phyloP scores from a whole-genome alignment of 92 coral and sea anemone species.

The Palythoa grandis region DNA sequence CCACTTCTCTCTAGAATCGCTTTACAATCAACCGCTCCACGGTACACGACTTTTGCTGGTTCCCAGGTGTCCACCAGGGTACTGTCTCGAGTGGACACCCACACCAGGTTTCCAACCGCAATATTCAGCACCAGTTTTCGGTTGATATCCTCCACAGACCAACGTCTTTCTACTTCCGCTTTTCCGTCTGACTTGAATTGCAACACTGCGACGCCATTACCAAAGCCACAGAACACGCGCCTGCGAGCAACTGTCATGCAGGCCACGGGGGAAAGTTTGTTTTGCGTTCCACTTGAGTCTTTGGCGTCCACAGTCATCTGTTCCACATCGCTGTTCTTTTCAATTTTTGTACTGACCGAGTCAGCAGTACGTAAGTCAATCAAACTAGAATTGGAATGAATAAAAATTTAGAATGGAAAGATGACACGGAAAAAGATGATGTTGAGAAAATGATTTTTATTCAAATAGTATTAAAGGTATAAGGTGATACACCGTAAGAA shows the following conservation, averaged over 20 bases:
- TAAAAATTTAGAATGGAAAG: not conserved
- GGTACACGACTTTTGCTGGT: slow-evolving; percentile 54
- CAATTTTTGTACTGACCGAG: not conserved
- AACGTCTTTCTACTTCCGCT: slow-evolving; percentile 75
- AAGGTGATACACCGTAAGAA: too few species aligned
- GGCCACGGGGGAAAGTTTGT: slow-evolving; percentile 64
- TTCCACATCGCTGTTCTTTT: slow-evolving; percentile 40
- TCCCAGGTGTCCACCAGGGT: slow-evolving; percentile 86
- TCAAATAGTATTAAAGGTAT: too few species aligned
- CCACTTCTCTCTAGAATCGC: slow-evolving; percentile 62
- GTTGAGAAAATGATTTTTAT: too few species aligned
- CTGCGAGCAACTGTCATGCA: slow-evolving; percentile 72
- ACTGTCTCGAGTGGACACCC: slow-evolving; percentile 87
- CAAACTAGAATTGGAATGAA: not conserved
- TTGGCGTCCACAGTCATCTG: slow-evolving; percentile 32
- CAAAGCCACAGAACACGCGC: slow-evolving; percentile 82
- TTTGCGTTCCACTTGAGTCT: slow-evolving; percentile 38
- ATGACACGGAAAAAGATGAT: too few species aligned
- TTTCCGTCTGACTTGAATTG: slow-evolving; percentile 45
- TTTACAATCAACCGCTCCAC: slow-evolving; percentile 79
- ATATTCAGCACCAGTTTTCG: slow-evolving; percentile 83
- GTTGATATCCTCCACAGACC: slow-evolving; percentile 67
- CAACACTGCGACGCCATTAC: slow-evolving; percentile 83
- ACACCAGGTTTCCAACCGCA: slow-evolving; percentile 77
- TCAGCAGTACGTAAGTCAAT: slow-evolving; percentile 9